phyloP scores from a whole-genome alignment of 35 echinoderm and acorn worm genomes.

The Heliocidaris erythrogramma region DNA sequence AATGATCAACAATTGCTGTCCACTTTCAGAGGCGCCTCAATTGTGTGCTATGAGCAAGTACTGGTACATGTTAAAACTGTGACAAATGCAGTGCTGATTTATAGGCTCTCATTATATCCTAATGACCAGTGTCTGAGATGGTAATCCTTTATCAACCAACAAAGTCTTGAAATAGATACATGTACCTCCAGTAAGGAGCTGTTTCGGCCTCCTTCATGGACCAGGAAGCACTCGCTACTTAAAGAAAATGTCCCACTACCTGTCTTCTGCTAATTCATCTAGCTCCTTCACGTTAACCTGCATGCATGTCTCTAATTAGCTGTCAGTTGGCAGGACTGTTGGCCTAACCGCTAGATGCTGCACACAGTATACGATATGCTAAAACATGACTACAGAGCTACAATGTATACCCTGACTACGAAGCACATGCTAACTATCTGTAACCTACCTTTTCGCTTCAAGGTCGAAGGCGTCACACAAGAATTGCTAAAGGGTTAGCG shows the following conservation, averaged over 20 bases:
- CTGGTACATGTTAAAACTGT: background rate
- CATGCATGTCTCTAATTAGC: background rate
- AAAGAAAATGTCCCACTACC: background rate
- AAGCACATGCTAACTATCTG: background rate
- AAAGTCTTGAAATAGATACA: background rate
- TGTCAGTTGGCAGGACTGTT: background rate
- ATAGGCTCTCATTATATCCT: background rate
- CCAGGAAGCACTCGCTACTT: background rate
- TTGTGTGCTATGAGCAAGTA: background rate
- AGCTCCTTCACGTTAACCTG: background rate
- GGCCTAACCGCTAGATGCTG: background rate
- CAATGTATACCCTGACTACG: background rate
- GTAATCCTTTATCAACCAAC: background rate
- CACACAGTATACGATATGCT: background rate
- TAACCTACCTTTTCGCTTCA: background rate
- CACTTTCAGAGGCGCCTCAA: background rate
- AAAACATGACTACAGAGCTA: background rate
- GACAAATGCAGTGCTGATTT: background rate
- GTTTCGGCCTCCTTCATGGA: background rate
- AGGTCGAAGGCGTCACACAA: background rate
- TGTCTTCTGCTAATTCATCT: background rate
- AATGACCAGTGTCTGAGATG: background rate
- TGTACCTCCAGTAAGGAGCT: background rate
- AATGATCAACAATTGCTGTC: background rate
- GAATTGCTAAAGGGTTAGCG: background rate